phyloP scores from a whole-genome alignment of 2,888 invertebrate species.

The Drosophila setosimentum region DNA sequence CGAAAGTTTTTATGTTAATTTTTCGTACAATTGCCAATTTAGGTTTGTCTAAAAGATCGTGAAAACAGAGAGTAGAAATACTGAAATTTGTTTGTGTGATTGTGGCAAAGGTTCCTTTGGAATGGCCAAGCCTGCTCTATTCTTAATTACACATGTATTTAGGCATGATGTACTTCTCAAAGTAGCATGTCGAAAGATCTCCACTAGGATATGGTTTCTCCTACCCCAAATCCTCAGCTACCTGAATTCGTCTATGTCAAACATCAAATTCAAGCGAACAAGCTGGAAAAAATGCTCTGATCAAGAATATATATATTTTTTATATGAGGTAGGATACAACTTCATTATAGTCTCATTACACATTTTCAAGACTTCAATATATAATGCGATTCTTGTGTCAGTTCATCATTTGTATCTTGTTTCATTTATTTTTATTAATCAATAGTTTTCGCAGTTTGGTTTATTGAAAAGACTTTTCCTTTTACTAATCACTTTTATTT shows the following conservation, averaged over 20 bases:
- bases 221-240: background rate
- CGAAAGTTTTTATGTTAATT: conserved; percentile 45
- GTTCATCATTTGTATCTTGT: background rate
- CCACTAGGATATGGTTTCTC: background rate
- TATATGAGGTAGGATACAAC: background rate
- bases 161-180: conserved; percentile 8
- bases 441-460: background rate
- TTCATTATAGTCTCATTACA: background rate
- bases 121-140: conserved; percentile 45
- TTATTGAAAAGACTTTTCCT: conserved; percentile 46
- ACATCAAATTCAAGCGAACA: background rate
- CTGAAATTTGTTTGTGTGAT: conserved; percentile 46
- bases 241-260: background rate
- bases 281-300: background rate
- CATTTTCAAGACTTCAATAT: background rate
- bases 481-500: conserved; percentile 78
- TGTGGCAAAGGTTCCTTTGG: conserved; percentile 26
- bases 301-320: background rate
- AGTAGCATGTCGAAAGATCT: background rate
- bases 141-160: background rate
- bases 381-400: background rate
- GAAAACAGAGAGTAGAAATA: conserved; percentile 13
- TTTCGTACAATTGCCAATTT: conserved; percentile 57
- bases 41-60: conserved; percentile 38
- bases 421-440: background rate